Percentiles rank a stretch among this genome's conserved stretches.
Conservation (phyloP, 2,888 invertebrate genomes). For the Tanytarsus gracilentus region DNA sequence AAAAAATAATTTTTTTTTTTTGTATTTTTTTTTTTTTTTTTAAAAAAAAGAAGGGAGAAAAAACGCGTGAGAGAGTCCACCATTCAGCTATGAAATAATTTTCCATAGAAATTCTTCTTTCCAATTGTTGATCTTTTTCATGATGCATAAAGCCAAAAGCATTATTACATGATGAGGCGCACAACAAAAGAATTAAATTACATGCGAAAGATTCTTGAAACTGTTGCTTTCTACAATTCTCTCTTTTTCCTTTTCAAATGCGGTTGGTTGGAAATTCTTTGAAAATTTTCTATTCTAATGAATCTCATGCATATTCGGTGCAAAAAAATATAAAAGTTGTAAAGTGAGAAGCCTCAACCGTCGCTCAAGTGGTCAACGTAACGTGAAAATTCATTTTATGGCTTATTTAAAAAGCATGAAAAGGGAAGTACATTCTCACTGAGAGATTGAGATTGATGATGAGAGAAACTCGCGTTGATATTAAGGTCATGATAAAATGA, state of each 20-base stretch:
- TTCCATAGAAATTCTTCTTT: not conserved
- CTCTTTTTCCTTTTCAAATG: not conserved
- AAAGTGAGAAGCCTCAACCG: too few species aligned
- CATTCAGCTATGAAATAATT: not conserved
- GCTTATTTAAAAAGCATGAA: too few species aligned
- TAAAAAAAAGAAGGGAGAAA: not conserved
- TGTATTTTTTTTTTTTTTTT: not conserved
- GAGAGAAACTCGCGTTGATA: too few species aligned
- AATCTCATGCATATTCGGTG: not conserved
- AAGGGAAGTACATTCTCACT: too few species aligned
- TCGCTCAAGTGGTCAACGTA: not conserved
- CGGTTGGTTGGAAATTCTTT: not conserved
- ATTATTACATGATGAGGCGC: too few species aligned
- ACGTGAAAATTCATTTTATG: too few species aligned
- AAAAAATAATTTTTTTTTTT: too few species aligned
- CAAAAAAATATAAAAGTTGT: too few species aligned
- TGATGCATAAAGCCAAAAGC: not conserved
- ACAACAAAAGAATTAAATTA: too few species aligned
- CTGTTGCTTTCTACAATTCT: not conserved
- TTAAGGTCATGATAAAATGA: too few species aligned
- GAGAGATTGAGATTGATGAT: too few species aligned
- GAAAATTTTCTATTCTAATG: not conserved
- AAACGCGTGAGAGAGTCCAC: conserved; percentile 7
- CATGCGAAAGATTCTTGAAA: too few species aligned
- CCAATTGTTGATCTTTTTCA: not conserved